Evolutionary conservation across 2,888 invertebrate genomes (phyloP).

Genomic region (Onchidella celtica): DNA sequence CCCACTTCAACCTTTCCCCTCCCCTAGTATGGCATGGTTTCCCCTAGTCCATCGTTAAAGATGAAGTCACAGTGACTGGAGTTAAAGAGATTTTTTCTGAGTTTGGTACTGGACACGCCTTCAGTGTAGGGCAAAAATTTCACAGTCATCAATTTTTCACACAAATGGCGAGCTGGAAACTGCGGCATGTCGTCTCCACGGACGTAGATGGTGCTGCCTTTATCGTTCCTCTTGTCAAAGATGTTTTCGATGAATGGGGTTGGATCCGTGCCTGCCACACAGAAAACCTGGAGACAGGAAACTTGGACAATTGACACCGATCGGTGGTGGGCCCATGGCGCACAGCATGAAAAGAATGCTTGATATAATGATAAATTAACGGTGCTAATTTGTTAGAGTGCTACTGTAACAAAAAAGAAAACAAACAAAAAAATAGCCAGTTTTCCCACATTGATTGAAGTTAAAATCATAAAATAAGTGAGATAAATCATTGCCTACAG

Average conservation of each 20-base stretch:
- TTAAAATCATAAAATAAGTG: too few species aligned
- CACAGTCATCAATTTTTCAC: slow-evolving; percentile 71
- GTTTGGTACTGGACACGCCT: slow-evolving; percentile 59
- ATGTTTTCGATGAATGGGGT: slow-evolving; percentile 68
- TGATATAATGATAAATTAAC: too few species aligned
- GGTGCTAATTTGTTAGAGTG: too few species aligned
- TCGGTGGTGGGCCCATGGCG: too few species aligned
- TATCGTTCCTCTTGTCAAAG: slow-evolving; percentile 56
- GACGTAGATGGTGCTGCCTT: slow-evolving; percentile 66
- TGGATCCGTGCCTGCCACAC: slow-evolving; percentile 73
- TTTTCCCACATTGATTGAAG: too few species aligned
- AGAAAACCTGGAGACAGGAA: slow-evolving; percentile 72
- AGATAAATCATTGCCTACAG: too few species aligned
- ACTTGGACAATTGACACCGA: too few species aligned
- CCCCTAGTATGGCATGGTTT: slow-evolving; percentile 30
- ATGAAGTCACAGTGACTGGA: slow-evolving; percentile 31
- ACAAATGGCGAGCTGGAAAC: slow-evolving; percentile 71
- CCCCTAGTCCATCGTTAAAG: neutral
- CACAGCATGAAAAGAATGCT: too few species aligned
- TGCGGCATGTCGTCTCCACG: slow-evolving; percentile 75
- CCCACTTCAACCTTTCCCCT: too few species aligned
- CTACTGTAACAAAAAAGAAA: too few species aligned
- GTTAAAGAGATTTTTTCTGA: slow-evolving; percentile 58
- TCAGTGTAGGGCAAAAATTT: slow-evolving; percentile 73
- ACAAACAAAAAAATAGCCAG: too few species aligned